Evolutionary conservation across 2,888 invertebrate genomes (phyloP), one percentile per base, ranked within the genome.

Genomic region (Pammene fasciana): DNA sequence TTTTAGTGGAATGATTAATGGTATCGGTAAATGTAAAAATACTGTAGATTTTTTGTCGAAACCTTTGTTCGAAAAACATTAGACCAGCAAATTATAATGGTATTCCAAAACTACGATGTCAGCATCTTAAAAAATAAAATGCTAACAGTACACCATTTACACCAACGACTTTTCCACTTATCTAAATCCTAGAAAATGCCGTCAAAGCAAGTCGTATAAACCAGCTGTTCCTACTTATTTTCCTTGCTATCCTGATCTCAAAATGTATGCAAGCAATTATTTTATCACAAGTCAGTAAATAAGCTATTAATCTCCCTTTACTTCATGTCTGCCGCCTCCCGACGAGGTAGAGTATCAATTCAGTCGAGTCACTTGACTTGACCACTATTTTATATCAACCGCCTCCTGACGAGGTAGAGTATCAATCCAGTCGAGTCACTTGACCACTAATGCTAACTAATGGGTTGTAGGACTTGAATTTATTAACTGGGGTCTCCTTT

Each of bases 221-320:
- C 26, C 54, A 16, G 50, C n/a, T 34, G n/a, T 54, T 4, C n/a
- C 13, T n/a, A 13, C n/a, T 13, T n/a, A 18, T 18, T 26, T 5
- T 16, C 50, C 6, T 34, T 26, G 26, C 9, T 59, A 59, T 59
- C 36, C 18, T 45, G 43, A 43, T 43, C 26, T 46, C 26, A 36
- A n/a, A 67, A 56, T 50, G 38, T 68, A 68, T 62, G 55, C 61
- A 62, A 41, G 62, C 61, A 68, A 68, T 68, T 68, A 56, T 62
- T 62, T 56, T 68, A 68, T 62, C 61, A 48, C 55, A 38, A 54
- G 13, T 26, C 56, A 61, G 54, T 68, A 62, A 68, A 62, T 56
- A 61, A 68, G 61, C 48, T 56, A 68, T 68, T 68, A 56, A 61
- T 68, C 62, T 68, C 38, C 55, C 41, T n/a, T 61, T 50, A 56